phyloP scores from a whole-genome alignment of 2,888 invertebrate species.

The Cosmia trapezina region DNA sequence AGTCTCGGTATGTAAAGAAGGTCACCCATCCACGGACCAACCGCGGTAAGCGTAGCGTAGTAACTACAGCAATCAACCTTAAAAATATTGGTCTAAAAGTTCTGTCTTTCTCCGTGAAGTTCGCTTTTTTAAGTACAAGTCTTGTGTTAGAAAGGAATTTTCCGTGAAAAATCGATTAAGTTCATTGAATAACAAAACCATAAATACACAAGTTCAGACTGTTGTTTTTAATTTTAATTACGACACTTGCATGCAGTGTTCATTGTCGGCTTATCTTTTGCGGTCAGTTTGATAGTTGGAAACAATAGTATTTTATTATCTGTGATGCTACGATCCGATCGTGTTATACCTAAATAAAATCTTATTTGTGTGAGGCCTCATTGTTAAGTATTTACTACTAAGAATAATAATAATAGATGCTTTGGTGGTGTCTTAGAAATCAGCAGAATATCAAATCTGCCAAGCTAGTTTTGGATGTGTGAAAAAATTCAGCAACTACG shows the following conservation, averaged over 20 bases:
- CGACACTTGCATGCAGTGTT: constrained; percentile 19
- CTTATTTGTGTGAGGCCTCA: constrained; percentile 8
- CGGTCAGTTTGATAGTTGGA: constrained; percentile 49
- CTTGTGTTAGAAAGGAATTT: neutral
- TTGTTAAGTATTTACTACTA: neutral
- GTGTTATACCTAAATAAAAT: constrained; percentile 16
- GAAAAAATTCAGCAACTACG: no score
- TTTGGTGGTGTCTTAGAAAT: no score
- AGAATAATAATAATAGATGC: no score
- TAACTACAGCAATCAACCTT: no score
- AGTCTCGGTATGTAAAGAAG: no score
- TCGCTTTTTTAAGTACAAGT: no score
- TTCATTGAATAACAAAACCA: constrained; percentile 15
- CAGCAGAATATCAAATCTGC: no score
- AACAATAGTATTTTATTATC: constrained; percentile 42
- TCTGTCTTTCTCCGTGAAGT: neutral
- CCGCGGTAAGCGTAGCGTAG: no score
- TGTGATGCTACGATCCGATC: constrained; percentile 2
- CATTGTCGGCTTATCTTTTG: constrained; percentile 53
- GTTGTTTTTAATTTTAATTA: constrained; percentile 50
- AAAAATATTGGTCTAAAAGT: neutral
- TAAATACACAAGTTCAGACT: constrained; percentile 2
- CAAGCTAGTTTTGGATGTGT: no score
- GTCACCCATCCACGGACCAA: no score
- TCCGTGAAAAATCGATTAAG: neutral